Conservation (phyloP, 2,888 invertebrate species). For the Lobophora halterata region DNA sequence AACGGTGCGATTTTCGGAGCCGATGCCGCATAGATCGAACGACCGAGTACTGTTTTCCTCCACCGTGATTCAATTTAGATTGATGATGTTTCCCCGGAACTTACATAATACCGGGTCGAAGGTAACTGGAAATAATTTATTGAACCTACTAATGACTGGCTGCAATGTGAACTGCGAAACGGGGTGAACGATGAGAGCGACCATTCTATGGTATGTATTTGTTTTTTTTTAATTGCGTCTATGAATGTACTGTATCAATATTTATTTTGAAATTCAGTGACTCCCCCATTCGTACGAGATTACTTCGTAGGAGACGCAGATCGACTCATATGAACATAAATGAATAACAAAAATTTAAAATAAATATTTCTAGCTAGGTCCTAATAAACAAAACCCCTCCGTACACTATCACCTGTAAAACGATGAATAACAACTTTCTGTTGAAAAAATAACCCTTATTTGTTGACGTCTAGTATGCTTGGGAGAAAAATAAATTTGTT, state of each 20-base stretch:
- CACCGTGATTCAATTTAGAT: constrained; percentile 35
- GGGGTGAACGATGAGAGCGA: constrained; percentile 12
- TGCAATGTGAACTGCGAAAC: constrained; percentile 22
- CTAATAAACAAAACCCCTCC: no score
- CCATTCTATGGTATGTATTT: no score
- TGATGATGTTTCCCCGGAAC: constrained; percentile 33
- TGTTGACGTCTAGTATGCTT: constrained; percentile 74
- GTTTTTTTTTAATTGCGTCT: constrained; percentile 24
- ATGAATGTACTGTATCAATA: no score
- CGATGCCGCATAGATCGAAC: constrained; percentile 30
- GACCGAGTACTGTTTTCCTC: constrained; percentile 33
- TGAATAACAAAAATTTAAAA: no score
- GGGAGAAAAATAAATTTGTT: constrained; percentile 73
- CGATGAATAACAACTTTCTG: constrained; percentile 59
- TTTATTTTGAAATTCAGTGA: no score
- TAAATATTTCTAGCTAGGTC: no score
- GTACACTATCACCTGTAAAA: constrained; percentile 47
- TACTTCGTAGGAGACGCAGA: no score
- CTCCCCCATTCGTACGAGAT: no score
- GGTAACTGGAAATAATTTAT: constrained; percentile 31
- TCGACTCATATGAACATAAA: no score
- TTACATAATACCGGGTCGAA: constrained; percentile 31
- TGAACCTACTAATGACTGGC: constrained; percentile 31
- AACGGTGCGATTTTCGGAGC: constrained; percentile 26
- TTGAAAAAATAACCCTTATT: constrained; percentile 77